Evolutionary conservation across 2,113 vertebrate genomes (phyloP).

Genomic region (Forbesichthys agassizii): DNA sequence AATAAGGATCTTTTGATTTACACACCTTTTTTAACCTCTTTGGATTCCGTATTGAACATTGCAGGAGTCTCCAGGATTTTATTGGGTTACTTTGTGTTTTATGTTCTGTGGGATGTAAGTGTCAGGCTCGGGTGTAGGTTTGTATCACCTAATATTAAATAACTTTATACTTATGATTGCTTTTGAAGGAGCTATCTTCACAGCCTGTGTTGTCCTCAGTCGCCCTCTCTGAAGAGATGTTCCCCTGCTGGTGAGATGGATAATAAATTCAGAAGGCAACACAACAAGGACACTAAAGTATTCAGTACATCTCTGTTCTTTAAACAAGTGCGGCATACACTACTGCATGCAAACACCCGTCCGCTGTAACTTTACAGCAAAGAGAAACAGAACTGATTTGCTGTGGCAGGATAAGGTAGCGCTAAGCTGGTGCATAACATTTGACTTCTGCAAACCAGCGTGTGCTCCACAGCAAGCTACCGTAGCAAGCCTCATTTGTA

Average conservation of each 20-base stretch:
- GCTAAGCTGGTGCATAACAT: background rate
- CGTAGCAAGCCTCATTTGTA: background rate
- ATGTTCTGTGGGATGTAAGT: slow-evolving; percentile 16
- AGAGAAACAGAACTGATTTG: background rate
- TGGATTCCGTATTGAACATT: background rate
- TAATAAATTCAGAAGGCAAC: slow-evolving; percentile 28
- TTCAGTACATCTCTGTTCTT: background rate
- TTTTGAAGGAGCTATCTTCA: slow-evolving; percentile 21
- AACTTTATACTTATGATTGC: slow-evolving; percentile 20
- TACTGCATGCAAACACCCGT: no score
- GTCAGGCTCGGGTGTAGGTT: background rate
- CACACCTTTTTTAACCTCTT: slow-evolving; percentile 1
- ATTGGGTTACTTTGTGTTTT: slow-evolving; percentile 12
- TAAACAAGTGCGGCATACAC: no score
- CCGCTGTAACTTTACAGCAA: no score
- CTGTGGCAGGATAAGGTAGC: background rate
- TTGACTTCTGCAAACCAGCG: background rate
- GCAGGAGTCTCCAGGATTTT: slow-evolving; percentile 15
- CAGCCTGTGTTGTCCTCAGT: slow-evolving; percentile 15
- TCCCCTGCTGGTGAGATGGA: background rate
- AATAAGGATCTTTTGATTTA: slow-evolving; percentile 11
- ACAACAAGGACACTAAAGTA: background rate
- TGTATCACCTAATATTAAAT: slow-evolving; percentile 31
- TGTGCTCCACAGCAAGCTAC: background rate
- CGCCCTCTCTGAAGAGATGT: background rate